Evolutionary conservation across 2,113 vertebrate species (phyloP).

Genomic region (Struthio camelus): DNA sequence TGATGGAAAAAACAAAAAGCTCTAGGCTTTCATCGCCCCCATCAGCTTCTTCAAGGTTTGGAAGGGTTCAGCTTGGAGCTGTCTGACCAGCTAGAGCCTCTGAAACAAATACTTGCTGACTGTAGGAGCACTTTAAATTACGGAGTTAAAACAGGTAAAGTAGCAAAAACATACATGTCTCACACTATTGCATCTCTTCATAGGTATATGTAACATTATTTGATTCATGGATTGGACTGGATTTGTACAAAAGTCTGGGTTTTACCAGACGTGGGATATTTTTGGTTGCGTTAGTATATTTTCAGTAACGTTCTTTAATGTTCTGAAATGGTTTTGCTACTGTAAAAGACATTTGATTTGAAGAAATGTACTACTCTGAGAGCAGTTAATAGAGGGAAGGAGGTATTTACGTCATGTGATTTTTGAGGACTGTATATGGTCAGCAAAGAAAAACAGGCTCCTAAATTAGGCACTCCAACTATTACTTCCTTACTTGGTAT

Average conservation of each 20-base stretch:
- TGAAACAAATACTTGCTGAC: conserved; percentile 73
- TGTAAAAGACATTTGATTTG: neutral
- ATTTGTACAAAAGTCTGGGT: neutral
- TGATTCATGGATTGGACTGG: neutral
- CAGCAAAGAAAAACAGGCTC: neutral
- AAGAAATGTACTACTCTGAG: neutral
- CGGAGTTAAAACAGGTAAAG: conserved; percentile 72
- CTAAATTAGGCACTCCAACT: neutral
- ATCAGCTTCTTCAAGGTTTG: conserved; percentile 75
- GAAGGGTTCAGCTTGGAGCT: conserved; percentile 75
- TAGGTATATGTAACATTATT: neutral
- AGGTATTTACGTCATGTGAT: neutral
- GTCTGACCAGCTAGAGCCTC: conserved; percentile 63
- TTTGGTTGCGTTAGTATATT: neutral
- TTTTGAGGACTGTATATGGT: neutral
- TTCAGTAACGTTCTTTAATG: neutral
- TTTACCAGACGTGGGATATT: neutral
- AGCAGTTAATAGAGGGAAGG: neutral
- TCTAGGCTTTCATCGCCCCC: conserved; percentile 76
- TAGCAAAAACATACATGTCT: neutral
- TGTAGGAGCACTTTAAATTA: conserved; percentile 78
- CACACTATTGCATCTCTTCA: neutral
- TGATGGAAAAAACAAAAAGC: conserved; percentile 75
- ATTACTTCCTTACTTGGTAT: neutral
- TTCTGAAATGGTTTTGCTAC: neutral